phyloP scores from a whole-genome alignment of 1,140 invertebrate genomes.

The Ips typographus region DNA sequence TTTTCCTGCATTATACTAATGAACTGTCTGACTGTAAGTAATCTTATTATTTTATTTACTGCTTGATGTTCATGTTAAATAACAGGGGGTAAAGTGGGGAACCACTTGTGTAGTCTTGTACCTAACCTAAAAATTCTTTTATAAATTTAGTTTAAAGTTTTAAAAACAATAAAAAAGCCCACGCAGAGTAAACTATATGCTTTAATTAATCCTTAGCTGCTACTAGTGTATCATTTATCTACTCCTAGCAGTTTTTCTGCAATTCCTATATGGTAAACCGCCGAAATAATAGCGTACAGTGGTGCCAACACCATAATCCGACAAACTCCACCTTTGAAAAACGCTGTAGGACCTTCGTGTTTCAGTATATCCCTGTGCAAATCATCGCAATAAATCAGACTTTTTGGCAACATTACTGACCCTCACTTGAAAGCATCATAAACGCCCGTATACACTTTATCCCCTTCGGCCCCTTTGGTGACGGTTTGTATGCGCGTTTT shows the following conservation, averaged over 20 bases:
- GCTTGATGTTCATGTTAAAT: too few relatives aligned
- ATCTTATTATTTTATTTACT: too few relatives aligned
- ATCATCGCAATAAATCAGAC: neutral
- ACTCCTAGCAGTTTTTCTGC: conserved; percentile 84
- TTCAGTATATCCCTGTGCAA: conserved; percentile 77
- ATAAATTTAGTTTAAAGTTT: too few relatives aligned
- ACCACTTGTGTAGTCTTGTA: too few relatives aligned
- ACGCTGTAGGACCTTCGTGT: conserved; percentile 90
- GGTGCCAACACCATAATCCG: conserved; percentile 98
- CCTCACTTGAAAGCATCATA: conserved; percentile 58
- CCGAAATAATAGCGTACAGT: conserved; percentile 97
- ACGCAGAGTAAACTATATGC: too few relatives aligned
- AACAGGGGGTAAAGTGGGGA: too few relatives aligned
- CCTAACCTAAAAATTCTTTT: too few relatives aligned
- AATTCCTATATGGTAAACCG: conserved; percentile 95
- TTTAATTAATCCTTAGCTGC: too few relatives aligned
- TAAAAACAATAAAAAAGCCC: too few relatives aligned
- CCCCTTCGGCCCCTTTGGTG: conserved; percentile 75
- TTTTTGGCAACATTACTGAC: neutral
- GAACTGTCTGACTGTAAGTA: too few relatives aligned
- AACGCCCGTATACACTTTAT: conserved; percentile 84
- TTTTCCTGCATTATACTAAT: too few relatives aligned
- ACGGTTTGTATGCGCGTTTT: conserved; percentile 96
- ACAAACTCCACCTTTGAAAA: conserved; percentile 97
- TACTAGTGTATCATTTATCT: conserved; percentile 1